Evolutionary conservation across 2,797 vertebrate species (phyloP), one percentile per base, ranked within the genome.

Genomic region (Gymnoscopelus braueri): DNA sequence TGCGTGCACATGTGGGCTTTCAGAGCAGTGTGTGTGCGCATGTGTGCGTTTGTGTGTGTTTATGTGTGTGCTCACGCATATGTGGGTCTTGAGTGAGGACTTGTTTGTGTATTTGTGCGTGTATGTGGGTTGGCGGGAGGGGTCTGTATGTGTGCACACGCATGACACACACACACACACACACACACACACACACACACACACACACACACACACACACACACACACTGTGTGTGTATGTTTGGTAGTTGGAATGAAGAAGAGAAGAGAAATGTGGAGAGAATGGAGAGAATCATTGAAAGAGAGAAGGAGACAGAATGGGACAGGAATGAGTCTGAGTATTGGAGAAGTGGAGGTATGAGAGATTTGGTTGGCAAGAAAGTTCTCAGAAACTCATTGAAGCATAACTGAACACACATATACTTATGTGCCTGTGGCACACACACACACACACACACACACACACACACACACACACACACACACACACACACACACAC

Each of bases 91-190:
- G 72, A 77, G 60, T 82, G 80, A 73, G 66, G 76, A 77, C 79
- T 83, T 89, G 86, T 89, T 83, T 89, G 84, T 84, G 85, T 88
- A 76, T 86, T 85, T 87, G 81, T 88, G 81, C 74, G 74, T 86
- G 84, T 69, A 77, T 86, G 82, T 88, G 84, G 82, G 84, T 85
- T 83, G 75, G 69, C 55, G 65, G 76, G 75, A 73, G 79, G 77
- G 72, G 64, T 55, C 3, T 74, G 79, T 82, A 74, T 73, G 69
- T 50, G 63, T 29, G 26, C 26, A 4, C 26, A 29, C 26, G 26
- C 26, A 29, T 4, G 26, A 29, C 26, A 29, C 26, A 29, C 26
- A 8, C 7, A 8, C 7, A 8, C 39, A 10, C 39, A 10, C 39
- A 44, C 39, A 44, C 39, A 44, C 9, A 44, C 8, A 35, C 32